Evolutionary conservation across 1,140 invertebrate species (phyloP).

Genomic region (Nephotettix cincticeps): DNA sequence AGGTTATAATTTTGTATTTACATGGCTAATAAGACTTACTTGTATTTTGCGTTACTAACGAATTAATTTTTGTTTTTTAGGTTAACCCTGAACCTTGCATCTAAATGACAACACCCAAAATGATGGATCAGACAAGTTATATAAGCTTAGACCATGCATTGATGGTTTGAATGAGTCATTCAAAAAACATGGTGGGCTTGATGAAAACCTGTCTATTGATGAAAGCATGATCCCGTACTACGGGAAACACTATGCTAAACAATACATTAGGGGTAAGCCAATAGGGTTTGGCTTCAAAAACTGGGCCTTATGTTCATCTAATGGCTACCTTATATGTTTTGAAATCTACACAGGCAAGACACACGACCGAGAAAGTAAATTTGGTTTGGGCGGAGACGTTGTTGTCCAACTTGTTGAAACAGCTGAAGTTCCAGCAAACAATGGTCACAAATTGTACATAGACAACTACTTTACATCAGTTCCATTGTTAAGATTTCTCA

Average conservation of each 20-base stretch:
- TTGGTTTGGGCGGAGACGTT: slow-evolving; percentile 37
- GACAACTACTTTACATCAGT: slow-evolving; percentile 36
- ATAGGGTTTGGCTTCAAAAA: slow-evolving; percentile 42
- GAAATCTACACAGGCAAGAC: slow-evolving; percentile 32
- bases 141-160: slow-evolving; percentile 35
- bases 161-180: slow-evolving; percentile 31
- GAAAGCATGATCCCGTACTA: slow-evolving; percentile 39
- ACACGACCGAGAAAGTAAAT: slow-evolving; percentile 21
- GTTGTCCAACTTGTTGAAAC: slow-evolving; percentile 32
- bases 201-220: slow-evolving; percentile 35
- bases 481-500: too few species aligned
- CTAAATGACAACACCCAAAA: slow-evolving; percentile 32
- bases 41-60: too few species aligned
- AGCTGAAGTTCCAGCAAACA: slow-evolving; percentile 31
- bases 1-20: too few species aligned
- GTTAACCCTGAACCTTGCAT: slow-evolving; percentile 10
- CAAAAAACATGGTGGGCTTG: slow-evolving; percentile 36
- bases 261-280: slow-evolving; percentile 38
- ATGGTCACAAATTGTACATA: slow-evolving; percentile 38
- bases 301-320: slow-evolving; percentile 39
- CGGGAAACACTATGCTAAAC: slow-evolving; percentile 36
- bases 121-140: slow-evolving; percentile 26
- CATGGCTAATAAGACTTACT: too few species aligned
- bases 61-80: neutral
- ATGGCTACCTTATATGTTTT: slow-evolving; percentile 40